Evolutionary conservation across 2,113 vertebrate genomes (phyloP), one percentile per base, ranked within the genome.

Genomic region (Triplophysa tibetana): DNA sequence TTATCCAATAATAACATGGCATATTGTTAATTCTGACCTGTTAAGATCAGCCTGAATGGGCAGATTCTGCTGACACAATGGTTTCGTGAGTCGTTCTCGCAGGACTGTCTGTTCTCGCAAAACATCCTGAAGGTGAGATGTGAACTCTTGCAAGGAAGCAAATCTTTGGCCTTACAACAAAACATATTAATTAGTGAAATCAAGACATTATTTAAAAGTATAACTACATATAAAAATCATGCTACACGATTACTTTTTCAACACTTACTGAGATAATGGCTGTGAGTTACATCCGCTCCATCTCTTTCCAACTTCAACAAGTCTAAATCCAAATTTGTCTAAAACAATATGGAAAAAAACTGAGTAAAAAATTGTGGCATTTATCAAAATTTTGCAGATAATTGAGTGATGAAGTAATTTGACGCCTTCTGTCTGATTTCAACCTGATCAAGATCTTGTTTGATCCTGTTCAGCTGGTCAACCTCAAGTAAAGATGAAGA

Each of bases 41-140:
- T 97, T 96, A 85, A 93, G 93, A 81, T 92, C 74, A 54, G 94
- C 94, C 67, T 93, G 92, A 78, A 98, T 38, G 1, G 96, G 94
- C 79, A 99, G 89, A 84, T 90, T 93, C 56, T 95, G 92, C 83
- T 92, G 90, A 83, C 90, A 94, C 60, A 89, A 83, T 14, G 94
- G 94, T 70, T 89, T 94, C 85, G 94, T 83, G 79, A 98, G 87
- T 75, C 93, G 95, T 88, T 95, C 95, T 29, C 91, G 91, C 67
- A 99, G 92, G 60, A 81, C 29, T 1, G 75, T 90, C 89, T 96
- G 94, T 52, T 96, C 91, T 81, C 92, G 95, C 73, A 99, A 83
- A 10, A 98, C 58, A 0, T 92, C 87, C 90, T 96, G 95, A 87
- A 99, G 89, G 83, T 99, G 97, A 21, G 50, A 88, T 29, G 92